Evolutionary conservation across 2,888 invertebrate species (phyloP).

Genomic region (Chaetogeoica ovagalla): DNA sequence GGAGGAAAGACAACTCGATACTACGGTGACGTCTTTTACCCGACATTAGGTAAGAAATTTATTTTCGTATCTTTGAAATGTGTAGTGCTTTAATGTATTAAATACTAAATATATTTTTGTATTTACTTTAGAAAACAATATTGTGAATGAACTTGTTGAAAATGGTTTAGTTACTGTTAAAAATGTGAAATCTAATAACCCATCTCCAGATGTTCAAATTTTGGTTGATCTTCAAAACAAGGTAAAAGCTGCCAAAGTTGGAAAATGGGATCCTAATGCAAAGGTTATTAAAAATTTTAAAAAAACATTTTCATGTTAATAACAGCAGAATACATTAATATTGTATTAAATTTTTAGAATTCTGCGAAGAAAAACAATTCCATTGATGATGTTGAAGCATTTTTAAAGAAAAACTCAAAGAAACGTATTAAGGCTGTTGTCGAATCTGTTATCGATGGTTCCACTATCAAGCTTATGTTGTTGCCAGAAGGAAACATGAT

Average conservation of each 20-base stretch:
- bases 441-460: constrained; percentile 97
- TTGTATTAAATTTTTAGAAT: constrained; percentile 10
- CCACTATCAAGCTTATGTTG: constrained; percentile 88
- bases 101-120: neutral
- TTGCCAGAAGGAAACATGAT: constrained; percentile 84
- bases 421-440: constrained; percentile 91
- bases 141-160: constrained; percentile 82
- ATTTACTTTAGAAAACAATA: constrained; percentile 70
- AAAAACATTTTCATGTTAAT: neutral
- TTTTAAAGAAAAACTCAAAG: constrained; percentile 82
- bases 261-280: constrained; percentile 69
- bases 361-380: constrained; percentile 56
- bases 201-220: constrained; percentile 66
- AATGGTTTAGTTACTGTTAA: constrained; percentile 88
- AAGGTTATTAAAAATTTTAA: constrained; percentile 31
- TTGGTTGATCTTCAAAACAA: constrained; percentile 85
- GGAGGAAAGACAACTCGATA: constrained; percentile 60
- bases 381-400: constrained; percentile 75
- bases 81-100: neutral
- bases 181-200: constrained; percentile 65
- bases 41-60: constrained; percentile 37
- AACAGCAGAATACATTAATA: neutral
- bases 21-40: constrained; percentile 69
- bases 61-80: neutral
- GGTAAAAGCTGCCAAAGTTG: constrained; percentile 85